Percentiles rank a stretch among this genome's conserved stretches.
phyloP scores from a whole-genome alignment of 2,888 invertebrate genomes.

The Eueremaeus valkanovi region DNA sequence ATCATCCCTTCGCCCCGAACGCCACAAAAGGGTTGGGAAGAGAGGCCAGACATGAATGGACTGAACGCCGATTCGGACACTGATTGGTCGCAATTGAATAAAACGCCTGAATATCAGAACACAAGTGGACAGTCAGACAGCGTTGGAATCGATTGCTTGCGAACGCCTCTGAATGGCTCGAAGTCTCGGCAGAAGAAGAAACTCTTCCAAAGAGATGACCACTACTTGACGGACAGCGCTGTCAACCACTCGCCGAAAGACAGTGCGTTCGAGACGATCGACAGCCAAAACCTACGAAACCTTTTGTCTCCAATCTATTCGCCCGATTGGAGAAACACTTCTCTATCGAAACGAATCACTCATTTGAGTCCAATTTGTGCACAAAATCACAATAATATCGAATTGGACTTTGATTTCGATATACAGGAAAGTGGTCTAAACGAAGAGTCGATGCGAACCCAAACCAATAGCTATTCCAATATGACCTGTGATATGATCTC shows the following conservation, averaged over 20 bases:
- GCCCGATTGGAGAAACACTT: slow-evolving; percentile 23
- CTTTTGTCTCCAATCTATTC: slow-evolving; percentile 21
- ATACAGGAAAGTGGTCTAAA: not conserved
- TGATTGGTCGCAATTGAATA: not conserved
- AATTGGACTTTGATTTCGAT: not conserved
- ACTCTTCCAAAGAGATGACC: slow-evolving; percentile 4
- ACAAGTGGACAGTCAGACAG: not conserved
- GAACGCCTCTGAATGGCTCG: slow-evolving; percentile 2
- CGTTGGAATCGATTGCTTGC: not conserved
- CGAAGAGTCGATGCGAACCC: not conserved
- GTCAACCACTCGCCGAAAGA: slow-evolving; percentile 5
- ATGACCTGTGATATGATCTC: slow-evolving; percentile 6
- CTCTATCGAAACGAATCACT: slow-evolving; percentile 1
- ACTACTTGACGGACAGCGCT: not conserved
- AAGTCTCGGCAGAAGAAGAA: slow-evolving; percentile 33
- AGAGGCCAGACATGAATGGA: not conserved
- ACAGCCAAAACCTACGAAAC: slow-evolving; percentile 6
- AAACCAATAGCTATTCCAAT: not conserved
- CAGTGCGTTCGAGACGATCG: slow-evolving; percentile 15
- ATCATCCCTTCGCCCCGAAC: slow-evolving; percentile 36
- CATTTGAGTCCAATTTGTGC: slow-evolving; percentile 23
- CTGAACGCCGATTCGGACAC: no score
- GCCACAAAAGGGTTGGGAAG: not conserved
- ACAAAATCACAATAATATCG: not conserved
- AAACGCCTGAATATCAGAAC: not conserved